Evolutionary conservation across 35 echinoderm and acorn worm genomes (phyloP).

Genomic region (Apostichopus parvimensis): DNA sequence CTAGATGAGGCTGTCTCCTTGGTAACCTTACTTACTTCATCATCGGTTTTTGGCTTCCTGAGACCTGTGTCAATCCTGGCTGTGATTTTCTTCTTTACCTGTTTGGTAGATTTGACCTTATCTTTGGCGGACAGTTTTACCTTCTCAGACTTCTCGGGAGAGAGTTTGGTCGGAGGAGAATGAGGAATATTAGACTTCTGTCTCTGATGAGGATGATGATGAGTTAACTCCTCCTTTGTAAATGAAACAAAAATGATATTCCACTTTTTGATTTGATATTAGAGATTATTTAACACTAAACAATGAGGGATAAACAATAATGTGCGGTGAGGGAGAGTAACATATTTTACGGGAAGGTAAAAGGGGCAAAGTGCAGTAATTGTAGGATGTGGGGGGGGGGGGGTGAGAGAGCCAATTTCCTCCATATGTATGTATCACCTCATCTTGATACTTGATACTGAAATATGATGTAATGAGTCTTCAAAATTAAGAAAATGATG

Average conservation of each 20-base stretch:
- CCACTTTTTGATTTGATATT: not conserved
- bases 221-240: conserved; percentile 13
- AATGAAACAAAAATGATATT: not conserved
- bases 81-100: conserved; percentile 66
- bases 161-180: conserved; percentile 52
- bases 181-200: not conserved
- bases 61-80: conserved; percentile 86
- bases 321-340: no score
- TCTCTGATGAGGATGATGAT: not conserved
- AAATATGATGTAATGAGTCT: no score
- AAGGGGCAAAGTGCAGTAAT: no score
- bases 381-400: no score
- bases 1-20: conserved; percentile 20
- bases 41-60: conserved; percentile 57
- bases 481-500: no score
- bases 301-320: not conserved
- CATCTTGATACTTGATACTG: no score
- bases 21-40: conserved; percentile 4
- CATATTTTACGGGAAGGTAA: no score
- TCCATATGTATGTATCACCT: no score
- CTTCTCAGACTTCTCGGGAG: conserved; percentile 36
- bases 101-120: conserved; percentile 3
- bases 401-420: no score
- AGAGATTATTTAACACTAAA: not conserved
- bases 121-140: not conserved